Evolutionary conservation across 2,797 vertebrate species (phyloP).

Genomic region (Tapera naevia): DNA sequence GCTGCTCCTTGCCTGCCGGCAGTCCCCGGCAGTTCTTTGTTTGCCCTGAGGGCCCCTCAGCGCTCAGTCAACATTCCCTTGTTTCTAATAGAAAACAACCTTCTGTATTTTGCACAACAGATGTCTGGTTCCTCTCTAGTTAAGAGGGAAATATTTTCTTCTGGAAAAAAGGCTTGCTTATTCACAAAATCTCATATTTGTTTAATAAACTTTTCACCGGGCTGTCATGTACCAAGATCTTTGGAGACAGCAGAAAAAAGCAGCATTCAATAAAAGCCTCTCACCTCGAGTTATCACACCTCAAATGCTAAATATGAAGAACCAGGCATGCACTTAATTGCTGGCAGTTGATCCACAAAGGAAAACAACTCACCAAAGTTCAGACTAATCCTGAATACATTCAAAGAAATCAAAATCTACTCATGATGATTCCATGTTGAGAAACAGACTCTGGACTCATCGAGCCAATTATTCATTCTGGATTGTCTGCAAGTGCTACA

Average conservation of each 20-base stretch:
- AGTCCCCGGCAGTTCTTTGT: neutral
- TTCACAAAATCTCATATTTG: neutral
- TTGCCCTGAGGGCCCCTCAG: neutral
- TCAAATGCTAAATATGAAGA: neutral
- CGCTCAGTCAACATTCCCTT: neutral
- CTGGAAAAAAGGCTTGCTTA: neutral
- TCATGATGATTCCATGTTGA: neutral
- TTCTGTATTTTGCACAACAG: neutral
- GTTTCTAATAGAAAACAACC: neutral
- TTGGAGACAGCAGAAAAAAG: neutral
- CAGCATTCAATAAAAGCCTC: neutral
- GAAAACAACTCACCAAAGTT: neutral
- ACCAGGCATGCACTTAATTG: neutral
- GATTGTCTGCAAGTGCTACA: neutral
- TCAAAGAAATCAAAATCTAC: neutral
- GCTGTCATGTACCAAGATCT: neutral
- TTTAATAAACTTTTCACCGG: neutral
- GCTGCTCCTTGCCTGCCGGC: rapidly evolving
- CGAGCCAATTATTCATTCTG: neutral
- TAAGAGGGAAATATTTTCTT: neutral
- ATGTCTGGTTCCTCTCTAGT: neutral
- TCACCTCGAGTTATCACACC: neutral
- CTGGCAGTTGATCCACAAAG: neutral
- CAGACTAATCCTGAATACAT: neutral
- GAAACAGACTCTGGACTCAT: neutral